Evolutionary conservation across 2,113 vertebrate genomes (phyloP), one percentile per base, ranked within the genome.

Genomic region (Phalacrocorax aristotelis): DNA sequence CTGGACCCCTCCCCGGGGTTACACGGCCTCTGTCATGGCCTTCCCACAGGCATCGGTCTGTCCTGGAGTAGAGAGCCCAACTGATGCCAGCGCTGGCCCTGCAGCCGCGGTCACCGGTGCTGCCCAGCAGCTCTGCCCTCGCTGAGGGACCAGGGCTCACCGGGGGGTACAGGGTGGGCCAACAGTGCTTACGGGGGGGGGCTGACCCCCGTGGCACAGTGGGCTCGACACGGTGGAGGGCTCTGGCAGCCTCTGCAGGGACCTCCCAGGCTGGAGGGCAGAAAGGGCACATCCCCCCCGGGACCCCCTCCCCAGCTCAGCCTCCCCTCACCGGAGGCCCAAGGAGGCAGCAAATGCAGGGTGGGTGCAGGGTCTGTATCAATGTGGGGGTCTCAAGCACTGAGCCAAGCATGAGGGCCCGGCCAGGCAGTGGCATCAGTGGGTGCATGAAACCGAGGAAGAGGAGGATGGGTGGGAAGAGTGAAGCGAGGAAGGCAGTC

Each of bases 401-500:
- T 2, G 5, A 44, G 44, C 44, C 7, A 7, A 44, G 44, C 44
- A 15, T 16, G 16, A 44, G 44, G 44, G 15, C 44, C 15, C 44
- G 16, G 44, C 44, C 44, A 44, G 44, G 44, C 44, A 44, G 44
- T 44, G 44, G 44, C 44, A 44, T 15, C 44, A 44, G 44, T 15
- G 44, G 44, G 44, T 44, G 44, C 44, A 15, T 44, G 44, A 44
- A 44, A 15, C 44, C 7, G 44, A 44, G 44, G 12, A 88, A 85
- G 95, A 96, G 98, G 98, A 98, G 97, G 98, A 98, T 29, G 60
- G 66, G 76, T 20, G 40, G 65, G 76, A 87, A 91, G 61, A 77
- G 86, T 48, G 15, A 21, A 22, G 57, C 3, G 30, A 87, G 72
- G 55, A 77, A 87, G 54, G 65, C 3, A 46, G 46, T 55, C 16